A percentile compares a stretch with the other conserved stretches of the same genome.
Evolutionary conservation across 2,113 vertebrate species (phyloP).

Genomic region (Serinus canaria): DNA sequence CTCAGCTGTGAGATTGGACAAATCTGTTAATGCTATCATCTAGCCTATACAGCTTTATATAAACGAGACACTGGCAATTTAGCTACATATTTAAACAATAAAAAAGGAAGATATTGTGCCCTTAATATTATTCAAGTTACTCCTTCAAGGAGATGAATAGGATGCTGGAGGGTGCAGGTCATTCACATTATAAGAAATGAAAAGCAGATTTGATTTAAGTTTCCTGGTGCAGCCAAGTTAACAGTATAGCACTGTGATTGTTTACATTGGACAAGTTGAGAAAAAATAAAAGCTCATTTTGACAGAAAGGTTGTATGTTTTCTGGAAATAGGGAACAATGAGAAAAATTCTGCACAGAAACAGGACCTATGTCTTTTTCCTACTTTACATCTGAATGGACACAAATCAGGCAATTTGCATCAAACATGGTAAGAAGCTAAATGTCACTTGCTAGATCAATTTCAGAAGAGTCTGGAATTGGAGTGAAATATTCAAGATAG

Average conservation of each 20-base stretch:
- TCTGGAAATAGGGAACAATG: neutral
- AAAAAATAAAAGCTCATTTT: neutral
- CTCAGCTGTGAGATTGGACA: neutral
- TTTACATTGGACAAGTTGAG: neutral
- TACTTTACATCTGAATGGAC: neutral
- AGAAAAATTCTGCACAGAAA: neutral
- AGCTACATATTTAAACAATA: accelerated
- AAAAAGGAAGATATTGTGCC: neutral
- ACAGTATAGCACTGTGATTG: neutral
- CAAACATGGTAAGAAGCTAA: neutral
- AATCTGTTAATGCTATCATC: neutral
- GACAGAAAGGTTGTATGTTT: neutral
- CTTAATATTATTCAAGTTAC: neutral
- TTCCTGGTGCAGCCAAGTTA: neutral
- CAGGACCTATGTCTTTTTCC: neutral
- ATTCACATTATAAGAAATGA: neutral
- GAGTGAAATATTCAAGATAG: neutral
- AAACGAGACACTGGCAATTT: neutral
- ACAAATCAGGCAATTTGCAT: neutral
- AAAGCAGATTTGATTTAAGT: neutral
- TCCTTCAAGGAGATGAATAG: neutral
- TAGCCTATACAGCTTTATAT: neutral
- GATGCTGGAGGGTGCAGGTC: neutral
- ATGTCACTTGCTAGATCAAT: neutral
- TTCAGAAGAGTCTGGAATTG: neutral